A percentile compares a stretch with the other conserved stretches of the same genome.
phyloP scores from a whole-genome alignment of 2,797 vertebrate species.

The Telmatherina bonti region DNA sequence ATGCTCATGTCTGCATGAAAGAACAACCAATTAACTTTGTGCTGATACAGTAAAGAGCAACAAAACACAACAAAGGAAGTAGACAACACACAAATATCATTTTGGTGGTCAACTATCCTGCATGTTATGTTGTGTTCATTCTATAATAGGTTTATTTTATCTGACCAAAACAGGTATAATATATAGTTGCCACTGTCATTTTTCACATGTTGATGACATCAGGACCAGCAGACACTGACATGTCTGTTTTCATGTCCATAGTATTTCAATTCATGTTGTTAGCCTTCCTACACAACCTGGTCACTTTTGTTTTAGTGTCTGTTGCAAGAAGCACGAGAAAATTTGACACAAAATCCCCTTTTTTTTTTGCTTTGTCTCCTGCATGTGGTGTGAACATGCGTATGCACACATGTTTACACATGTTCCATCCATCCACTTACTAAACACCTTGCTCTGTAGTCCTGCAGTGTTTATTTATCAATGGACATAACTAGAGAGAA shows the following conservation, averaged over 20 bases:
- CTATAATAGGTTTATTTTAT: conserved; percentile 4
- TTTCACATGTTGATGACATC: conserved; percentile 39
- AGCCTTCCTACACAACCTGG: conserved; percentile 47
- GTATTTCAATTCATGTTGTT: conserved; percentile 31
- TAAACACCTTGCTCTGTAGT: conserved; percentile 33
- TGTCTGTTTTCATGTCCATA: conserved; percentile 35
- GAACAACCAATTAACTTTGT: conserved; percentile 61
- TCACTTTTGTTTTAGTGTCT: conserved; percentile 6
- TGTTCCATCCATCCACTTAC: conserved; percentile 44
- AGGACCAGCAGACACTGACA: conserved; percentile 25
- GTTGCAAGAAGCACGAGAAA: conserved; percentile 19
- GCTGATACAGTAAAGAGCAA: conserved; percentile 37
- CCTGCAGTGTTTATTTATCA: conserved; percentile 42
- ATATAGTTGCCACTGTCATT: not conserved
- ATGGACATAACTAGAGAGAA: conserved; percentile 29
- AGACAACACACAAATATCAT: not conserved
- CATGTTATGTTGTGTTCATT: conserved; percentile 5
- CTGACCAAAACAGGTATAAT: not conserved
- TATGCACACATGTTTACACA: conserved; percentile 2
- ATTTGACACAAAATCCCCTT: too few species aligned
- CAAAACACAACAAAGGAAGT: conserved; percentile 27
- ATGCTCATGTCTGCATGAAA: conserved; percentile 83
- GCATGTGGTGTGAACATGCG: conserved; percentile 21
- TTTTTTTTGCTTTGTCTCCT: conserved; percentile 9
- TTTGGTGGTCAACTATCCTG: conserved; percentile 2